Percentiles rank a stretch among this genome's conserved stretches.
phyloP scores from a whole-genome alignment of 2,888 invertebrate genomes.

The Cheilosia pagana region DNA sequence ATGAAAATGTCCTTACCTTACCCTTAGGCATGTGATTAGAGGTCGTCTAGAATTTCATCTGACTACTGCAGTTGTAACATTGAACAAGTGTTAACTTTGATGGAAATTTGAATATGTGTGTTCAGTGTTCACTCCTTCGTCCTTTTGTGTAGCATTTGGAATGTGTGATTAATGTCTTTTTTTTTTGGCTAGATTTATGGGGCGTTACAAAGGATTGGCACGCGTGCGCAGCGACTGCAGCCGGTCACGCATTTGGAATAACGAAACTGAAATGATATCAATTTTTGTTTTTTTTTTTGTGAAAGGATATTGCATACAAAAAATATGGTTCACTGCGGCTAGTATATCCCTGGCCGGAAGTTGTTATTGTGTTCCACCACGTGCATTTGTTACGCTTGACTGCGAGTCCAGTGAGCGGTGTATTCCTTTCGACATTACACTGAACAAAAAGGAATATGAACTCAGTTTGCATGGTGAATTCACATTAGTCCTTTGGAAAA shows the following conservation, averaged over 20 bases:
- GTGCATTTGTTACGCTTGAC: conserved; percentile 68
- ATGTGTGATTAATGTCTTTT: conserved; percentile 61
- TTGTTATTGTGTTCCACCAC: conserved; percentile 74
- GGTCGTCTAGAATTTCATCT: conserved; percentile 43
- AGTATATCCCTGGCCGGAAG: conserved; percentile 59
- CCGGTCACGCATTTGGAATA: conserved; percentile 56
- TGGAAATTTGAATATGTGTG: conserved; percentile 48
- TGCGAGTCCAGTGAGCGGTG: conserved; percentile 25
- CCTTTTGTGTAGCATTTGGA: conserved; percentile 5
- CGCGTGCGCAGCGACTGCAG: conserved; percentile 59
- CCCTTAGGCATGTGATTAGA: conserved; percentile 4
- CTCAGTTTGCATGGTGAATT: conserved; percentile 1
- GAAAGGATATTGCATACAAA: conserved; percentile 48
- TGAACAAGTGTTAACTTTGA: conserved; percentile 66
- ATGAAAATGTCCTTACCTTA: background rate
- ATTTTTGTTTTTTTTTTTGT: conserved; percentile 12
- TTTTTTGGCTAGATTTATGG: conserved; percentile 58
- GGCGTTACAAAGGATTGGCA: conserved; percentile 70
- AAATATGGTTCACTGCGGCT: conserved; percentile 63
- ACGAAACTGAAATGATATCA: conserved; percentile 42
- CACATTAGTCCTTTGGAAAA: conserved; percentile 14
- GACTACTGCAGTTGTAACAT: conserved; percentile 26
- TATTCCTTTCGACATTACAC: conserved; percentile 3
- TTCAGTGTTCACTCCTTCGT: conserved; percentile 48
- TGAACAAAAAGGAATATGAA: conserved; percentile 1